Base-by-base conservation (phyloP, 2,888 invertebrate species). In the Campoplex nolae region DNA sequence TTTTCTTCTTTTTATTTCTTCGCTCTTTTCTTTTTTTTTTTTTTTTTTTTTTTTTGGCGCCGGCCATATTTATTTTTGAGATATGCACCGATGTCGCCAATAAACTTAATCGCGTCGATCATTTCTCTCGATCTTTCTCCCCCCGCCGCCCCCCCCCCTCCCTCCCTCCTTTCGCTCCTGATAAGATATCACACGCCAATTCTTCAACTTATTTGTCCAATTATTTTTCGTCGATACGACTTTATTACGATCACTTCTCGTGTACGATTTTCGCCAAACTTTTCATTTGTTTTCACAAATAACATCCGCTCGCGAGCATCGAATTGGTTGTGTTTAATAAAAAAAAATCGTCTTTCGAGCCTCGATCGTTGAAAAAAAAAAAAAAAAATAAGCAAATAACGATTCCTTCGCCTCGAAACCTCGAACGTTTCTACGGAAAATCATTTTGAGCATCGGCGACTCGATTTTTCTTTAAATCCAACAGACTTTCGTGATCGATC, bases 31-130 rank as follows among this genome's bases (percentile, higher is more conserved):
- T 65, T 45, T 23, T 28, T 13, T 45, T 38, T 38, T 45, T 23
- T 28, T 23, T 28, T 45, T 45, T 23, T 23, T 13, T 16, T 68
- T 23, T 45, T 70, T 70, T 48, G 70, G 70, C 45, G 70, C 45
- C 45, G 70, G 70, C 23, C 23, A 45, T 70, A 70, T 45, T 45
- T 38, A 45, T 70, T 70, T 70, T 70, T 28, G 70, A 70, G 70
- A 70, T 70, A 70, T 70, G 45, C 45, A 48, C 48, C 28, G 28
- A 71, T 32, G 45, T 71, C 45, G 71, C 51, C 32, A 51, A 71
- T 48, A 7, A 32, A 62, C 62, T 62, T n/a, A 32, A 51, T 71
- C 71, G 51, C 35, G 9, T 71, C 48, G 71, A 70, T 71, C 32
- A 32, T 58, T 58, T 32, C 28, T 58, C 62, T 16, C 16, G 9